Percentiles rank a stretch among this genome's conserved stretches.
These are phyloP conservation scores for Drosophila erecta DNA, from an alignment of 1,140 invertebrate species.

Conservation along the genomic window DNA sequence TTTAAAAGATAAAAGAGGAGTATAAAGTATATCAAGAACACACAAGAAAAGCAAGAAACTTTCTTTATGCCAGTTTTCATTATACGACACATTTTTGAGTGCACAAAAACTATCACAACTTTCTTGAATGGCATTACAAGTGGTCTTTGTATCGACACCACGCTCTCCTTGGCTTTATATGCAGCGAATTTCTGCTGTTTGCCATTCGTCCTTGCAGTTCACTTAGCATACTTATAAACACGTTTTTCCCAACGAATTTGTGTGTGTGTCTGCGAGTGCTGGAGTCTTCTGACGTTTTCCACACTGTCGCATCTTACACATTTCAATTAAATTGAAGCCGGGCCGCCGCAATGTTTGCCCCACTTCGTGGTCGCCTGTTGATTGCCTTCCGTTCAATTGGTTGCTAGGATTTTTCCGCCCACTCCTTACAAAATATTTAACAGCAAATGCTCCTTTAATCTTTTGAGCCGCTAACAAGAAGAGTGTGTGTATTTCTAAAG, in stretches of 20 bases:
- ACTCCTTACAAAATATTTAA: not conserved
- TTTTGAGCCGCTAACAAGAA: slow-evolving; percentile 17
- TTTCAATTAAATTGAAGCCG: slow-evolving; percentile 65
- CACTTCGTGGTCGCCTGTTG: slow-evolving; percentile 43
- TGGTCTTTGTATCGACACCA: slow-evolving; percentile 64
- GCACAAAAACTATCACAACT: slow-evolving; percentile 46
- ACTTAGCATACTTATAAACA: slow-evolving; percentile 24
- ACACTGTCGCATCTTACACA: slow-evolving; percentile 65
- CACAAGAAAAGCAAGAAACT: too few species aligned
- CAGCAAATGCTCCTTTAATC: slow-evolving; percentile 31
- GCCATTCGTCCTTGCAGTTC: slow-evolving; percentile 47
- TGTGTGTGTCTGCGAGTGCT: not conserved
- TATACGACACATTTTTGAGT: not conserved
- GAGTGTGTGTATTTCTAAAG: not conserved
- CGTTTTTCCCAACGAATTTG: not conserved
- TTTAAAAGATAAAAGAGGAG: too few species aligned
- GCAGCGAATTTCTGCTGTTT: not conserved
- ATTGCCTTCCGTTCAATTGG: slow-evolving; percentile 56
- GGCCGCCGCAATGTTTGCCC: slow-evolving; percentile 34
- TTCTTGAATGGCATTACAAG: slow-evolving; percentile 74
- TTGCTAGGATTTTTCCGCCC: slow-evolving; percentile 21
- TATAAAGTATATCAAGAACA: too few species aligned
- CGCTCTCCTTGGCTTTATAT: slow-evolving; percentile 17
- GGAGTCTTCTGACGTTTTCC: slow-evolving; percentile 54
- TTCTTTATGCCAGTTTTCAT: too few species aligned